These are phyloP conservation scores for Hassar affinis DNA, from an alignment of 2,113 vertebrate genomes.

Conservation along the genomic window DNA sequence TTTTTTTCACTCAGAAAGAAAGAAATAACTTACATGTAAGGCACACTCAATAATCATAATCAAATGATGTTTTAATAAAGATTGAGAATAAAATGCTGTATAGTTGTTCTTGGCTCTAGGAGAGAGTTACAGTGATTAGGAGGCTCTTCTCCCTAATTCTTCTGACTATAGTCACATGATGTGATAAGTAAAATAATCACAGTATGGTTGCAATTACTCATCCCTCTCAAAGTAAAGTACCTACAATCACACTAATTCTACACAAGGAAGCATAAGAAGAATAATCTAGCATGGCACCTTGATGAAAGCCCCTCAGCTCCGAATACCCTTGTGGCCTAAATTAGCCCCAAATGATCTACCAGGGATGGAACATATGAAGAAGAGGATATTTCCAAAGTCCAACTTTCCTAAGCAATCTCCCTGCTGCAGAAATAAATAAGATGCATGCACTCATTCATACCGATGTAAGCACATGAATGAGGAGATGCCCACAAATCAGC, in stretches of 20 bases:
- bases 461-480: background rate
- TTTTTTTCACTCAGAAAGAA: background rate
- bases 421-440: conserved; percentile 43
- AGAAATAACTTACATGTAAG: background rate
- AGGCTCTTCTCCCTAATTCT: conserved; percentile 60
- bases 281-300: conserved; percentile 48
- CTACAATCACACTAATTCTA: background rate
- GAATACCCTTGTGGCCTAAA: conserved; percentile 53
- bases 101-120: conserved; percentile 58
- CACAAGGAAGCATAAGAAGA: background rate
- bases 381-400: conserved; percentile 62
- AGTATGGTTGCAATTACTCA: conserved; percentile 5
- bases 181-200: background rate
- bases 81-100: background rate
- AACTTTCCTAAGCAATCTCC: conserved; percentile 65
- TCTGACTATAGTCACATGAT: conserved; percentile 30
- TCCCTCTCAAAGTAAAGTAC: background rate
- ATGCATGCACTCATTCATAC: conserved; percentile 22
- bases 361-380: conserved; percentile 69
- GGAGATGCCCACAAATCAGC: conserved; percentile 52
- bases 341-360: conserved; percentile 61
- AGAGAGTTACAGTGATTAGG: conserved; percentile 56
- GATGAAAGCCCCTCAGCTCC: conserved; percentile 53
- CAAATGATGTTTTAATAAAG: background rate
- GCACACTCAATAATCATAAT: background rate